phyloP scores from a whole-genome alignment of 2,888 invertebrate genomes.

The Listrodromus nycthemerus region DNA sequence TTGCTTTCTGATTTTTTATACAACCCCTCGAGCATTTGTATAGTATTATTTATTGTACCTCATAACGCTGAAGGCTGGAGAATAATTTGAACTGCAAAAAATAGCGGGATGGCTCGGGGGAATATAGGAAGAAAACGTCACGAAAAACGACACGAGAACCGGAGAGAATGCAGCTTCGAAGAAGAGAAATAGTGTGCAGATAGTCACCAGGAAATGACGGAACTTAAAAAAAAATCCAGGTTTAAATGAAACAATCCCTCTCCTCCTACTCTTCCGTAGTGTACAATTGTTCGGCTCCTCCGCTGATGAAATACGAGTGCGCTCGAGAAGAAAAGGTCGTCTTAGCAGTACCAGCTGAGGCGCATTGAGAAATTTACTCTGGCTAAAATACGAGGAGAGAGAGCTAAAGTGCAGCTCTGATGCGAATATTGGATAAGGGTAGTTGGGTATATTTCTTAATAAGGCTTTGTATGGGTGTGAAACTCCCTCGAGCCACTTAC shows the following conservation, averaged over 20 bases:
- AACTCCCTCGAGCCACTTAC: slow-evolving; percentile 49
- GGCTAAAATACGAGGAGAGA: too few relatives aligned
- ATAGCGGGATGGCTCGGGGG: slow-evolving; percentile 24
- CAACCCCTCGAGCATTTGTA: slow-evolving; percentile 24
- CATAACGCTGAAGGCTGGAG: not conserved
- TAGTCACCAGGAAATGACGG: not conserved
- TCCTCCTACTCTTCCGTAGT: not conserved
- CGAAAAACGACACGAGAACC: not conserved
- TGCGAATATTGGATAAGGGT: too few relatives aligned
- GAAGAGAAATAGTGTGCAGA: slow-evolving; percentile 5
- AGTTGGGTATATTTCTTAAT: too few relatives aligned
- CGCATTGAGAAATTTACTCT: too few relatives aligned
- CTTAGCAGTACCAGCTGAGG: slow-evolving; percentile 28
- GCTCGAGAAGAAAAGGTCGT: slow-evolving; percentile 17
- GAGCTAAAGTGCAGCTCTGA: too few relatives aligned
- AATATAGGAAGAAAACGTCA: slow-evolving; percentile 4
- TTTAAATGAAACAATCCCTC: not conserved
- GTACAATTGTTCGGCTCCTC: slow-evolving; percentile 13
- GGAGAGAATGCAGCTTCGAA: not conserved
- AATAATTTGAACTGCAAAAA: slow-evolving; percentile 19
- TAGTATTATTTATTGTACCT: not conserved
- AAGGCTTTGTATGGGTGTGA: slow-evolving; percentile 28
- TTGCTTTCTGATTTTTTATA: slow-evolving; percentile 34
- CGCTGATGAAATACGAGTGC: slow-evolving; percentile 36
- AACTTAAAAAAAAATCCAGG: not conserved